Percentiles rank a stretch among this genome's conserved stretches.
Conservation (phyloP, 1,140 invertebrate species). For the Drosophila saltans region DNA sequence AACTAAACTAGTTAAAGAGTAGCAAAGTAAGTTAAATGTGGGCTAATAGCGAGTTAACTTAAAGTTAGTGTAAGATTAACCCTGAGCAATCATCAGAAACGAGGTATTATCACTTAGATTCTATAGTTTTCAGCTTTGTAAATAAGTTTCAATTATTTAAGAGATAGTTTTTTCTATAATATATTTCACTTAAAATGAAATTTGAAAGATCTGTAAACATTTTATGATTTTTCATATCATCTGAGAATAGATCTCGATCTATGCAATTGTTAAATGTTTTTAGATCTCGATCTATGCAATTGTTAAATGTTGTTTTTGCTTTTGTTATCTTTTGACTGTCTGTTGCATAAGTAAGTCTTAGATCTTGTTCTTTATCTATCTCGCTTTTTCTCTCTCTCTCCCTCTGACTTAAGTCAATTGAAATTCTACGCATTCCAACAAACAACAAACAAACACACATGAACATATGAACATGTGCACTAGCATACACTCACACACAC, state of each 20-base stretch:
- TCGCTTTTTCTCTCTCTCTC: slow-evolving; percentile 13
- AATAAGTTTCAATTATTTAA: too few relatives aligned
- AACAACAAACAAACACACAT: slow-evolving; percentile 73
- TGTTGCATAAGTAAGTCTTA: slow-evolving; percentile 32
- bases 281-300: background rate
- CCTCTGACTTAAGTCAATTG: slow-evolving; percentile 71
- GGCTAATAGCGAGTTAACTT: too few relatives aligned
- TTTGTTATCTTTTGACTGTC: slow-evolving; percentile 5
- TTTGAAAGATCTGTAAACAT: too few relatives aligned
- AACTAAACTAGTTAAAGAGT: too few relatives aligned
- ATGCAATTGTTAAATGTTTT: background rate
- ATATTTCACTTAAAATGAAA: too few relatives aligned
- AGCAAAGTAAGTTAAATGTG: too few relatives aligned
- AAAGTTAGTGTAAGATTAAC: too few relatives aligned
- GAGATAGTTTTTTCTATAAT: too few relatives aligned
- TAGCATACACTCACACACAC: slow-evolving; percentile 14
- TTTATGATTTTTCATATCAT: too few relatives aligned
- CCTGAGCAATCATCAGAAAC: too few relatives aligned
- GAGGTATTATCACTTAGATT: too few relatives aligned
- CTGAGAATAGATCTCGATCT: background rate
- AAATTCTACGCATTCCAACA: slow-evolving; percentile 80
- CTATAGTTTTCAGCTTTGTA: too few relatives aligned
- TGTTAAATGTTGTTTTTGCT: background rate
- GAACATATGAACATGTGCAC: background rate
- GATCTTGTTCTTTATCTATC: slow-evolving; percentile 4